phyloP scores from a whole-genome alignment of 2,888 invertebrate genomes.

The Cantharis rufa region DNA sequence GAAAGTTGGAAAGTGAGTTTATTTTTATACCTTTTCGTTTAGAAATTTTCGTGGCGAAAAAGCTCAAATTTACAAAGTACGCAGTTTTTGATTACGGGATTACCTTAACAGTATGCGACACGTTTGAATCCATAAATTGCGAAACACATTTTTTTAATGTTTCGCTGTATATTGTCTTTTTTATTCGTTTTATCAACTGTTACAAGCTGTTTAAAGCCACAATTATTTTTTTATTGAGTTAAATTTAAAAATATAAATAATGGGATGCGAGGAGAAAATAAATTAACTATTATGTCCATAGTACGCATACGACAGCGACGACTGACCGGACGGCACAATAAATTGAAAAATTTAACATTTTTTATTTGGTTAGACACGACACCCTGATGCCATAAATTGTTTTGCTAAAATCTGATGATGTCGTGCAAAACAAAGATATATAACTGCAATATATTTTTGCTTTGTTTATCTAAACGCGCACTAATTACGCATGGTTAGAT shows the following conservation, averaged over 20 bases:
- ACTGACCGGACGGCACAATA: not conserved
- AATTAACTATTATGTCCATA: not conserved
- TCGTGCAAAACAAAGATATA: conserved; percentile 26
- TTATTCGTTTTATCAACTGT: not conserved
- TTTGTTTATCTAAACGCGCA: conserved; percentile 27
- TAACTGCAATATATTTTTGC: conserved; percentile 28
- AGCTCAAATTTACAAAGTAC: not conserved
- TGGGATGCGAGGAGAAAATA: not conserved
- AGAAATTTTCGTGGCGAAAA: not conserved
- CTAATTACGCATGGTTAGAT: conserved; percentile 28
- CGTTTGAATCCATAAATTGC: not conserved
- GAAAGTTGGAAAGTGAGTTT: not conserved
- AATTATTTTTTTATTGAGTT: not conserved
- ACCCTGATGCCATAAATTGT: conserved; percentile 20
- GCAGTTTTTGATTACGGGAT: not conserved
- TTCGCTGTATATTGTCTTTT: not conserved
- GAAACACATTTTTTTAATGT: not conserved
- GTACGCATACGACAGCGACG: not conserved
- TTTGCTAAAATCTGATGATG: conserved; percentile 24
- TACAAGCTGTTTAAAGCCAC: not conserved
- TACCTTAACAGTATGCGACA: not conserved
- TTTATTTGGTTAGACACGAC: not conserved
- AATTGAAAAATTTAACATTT: not conserved
- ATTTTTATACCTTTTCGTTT: not conserved
- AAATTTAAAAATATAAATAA: not conserved